phyloP scores from a whole-genome alignment of 1,140 invertebrate genomes.

The Zaprionus kolodkinae region DNA sequence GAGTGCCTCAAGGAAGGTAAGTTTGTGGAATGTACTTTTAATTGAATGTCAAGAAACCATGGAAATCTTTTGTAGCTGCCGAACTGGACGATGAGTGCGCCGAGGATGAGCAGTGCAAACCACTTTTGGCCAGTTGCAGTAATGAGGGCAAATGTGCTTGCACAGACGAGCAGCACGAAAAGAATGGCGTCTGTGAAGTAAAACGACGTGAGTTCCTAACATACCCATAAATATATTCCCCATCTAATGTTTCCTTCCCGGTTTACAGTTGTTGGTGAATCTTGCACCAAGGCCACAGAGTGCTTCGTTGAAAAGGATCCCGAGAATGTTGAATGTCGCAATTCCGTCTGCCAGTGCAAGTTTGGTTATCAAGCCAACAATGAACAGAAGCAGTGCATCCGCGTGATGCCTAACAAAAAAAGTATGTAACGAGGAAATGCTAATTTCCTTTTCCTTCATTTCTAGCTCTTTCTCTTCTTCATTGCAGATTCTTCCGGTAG shows the following conservation, averaged over 20 bases:
- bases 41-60: neutral
- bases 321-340: conserved; percentile 85
- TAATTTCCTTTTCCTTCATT: too few relatives aligned
- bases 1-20: conserved; percentile 83
- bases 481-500: conserved; percentile 83
- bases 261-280: conserved; percentile 81
- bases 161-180: conserved; percentile 70
- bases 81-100: conserved; percentile 75
- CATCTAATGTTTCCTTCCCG: neutral
- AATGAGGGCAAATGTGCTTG: conserved; percentile 72
- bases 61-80: conserved; percentile 41
- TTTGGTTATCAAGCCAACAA: conserved; percentile 83
- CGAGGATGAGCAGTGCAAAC: conserved; percentile 81
- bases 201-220: conserved; percentile 54
- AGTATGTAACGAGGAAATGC: conserved; percentile 45
- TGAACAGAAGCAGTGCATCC: conserved; percentile 71
- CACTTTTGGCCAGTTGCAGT: conserved; percentile 71
- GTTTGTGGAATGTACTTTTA: neutral
- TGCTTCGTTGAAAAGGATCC: conserved; percentile 84
- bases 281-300: conserved; percentile 83
- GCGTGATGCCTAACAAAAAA: conserved; percentile 79
- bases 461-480: neutral
- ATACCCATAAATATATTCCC: neutral
- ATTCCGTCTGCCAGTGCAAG: conserved; percentile 85
- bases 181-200: conserved; percentile 64